A percentile compares a stretch with the other conserved stretches of the same genome.
Conservation (phyloP, 2,797 vertebrate species). For the Tolypeutes matacus region DNA sequence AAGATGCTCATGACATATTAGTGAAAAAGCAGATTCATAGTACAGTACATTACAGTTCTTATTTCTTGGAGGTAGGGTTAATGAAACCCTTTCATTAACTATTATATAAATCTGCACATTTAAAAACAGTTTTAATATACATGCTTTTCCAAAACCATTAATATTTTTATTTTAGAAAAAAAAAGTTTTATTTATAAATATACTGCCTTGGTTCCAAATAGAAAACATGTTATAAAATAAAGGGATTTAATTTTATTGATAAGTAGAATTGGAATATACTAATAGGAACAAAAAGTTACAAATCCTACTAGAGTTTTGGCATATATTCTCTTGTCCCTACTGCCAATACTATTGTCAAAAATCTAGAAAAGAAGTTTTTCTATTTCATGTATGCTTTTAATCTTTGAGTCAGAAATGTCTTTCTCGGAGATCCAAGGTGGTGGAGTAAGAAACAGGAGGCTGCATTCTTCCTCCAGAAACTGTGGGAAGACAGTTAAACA, state of each 20-base stretch:
- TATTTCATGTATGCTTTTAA: not conserved
- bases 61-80: not conserved
- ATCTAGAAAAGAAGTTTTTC: not conserved
- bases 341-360: slow-evolving; percentile 38
- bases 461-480: too few relatives aligned
- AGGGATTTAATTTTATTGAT: not conserved
- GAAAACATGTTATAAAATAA: not conserved
- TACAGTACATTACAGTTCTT: not conserved
- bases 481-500: too few relatives aligned
- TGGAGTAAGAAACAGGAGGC: too few relatives aligned
- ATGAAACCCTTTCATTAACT: not conserved
- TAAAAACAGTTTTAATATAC: not conserved
- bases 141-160: not conserved
- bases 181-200: not conserved
- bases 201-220: not conserved
- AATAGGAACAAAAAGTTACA: not conserved
- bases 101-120: not conserved
- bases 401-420: not conserved
- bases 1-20: not conserved
- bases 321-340: not conserved
- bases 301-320: not conserved
- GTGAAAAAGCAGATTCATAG: not conserved
- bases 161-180: not conserved
- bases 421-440: not conserved
- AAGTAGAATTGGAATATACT: not conserved